phyloP scores from a whole-genome alignment of 2,113 vertebrate genomes.

The Strix uralensis region DNA sequence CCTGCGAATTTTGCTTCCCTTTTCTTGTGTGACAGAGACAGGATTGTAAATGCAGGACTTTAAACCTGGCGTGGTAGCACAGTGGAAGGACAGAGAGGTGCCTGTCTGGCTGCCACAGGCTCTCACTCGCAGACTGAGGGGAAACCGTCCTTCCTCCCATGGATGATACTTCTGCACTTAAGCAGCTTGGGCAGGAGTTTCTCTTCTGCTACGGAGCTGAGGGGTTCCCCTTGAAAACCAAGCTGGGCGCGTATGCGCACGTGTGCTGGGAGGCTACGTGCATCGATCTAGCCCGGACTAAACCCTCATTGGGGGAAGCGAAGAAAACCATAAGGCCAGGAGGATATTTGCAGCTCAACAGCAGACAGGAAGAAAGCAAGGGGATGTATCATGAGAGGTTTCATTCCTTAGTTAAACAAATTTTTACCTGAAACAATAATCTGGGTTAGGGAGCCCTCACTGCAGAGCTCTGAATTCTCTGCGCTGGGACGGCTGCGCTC shows the following conservation, averaged over 20 bases:
- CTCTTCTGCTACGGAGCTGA: rapidly evolving
- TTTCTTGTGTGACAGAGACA: background rate
- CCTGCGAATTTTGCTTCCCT: rapidly evolving
- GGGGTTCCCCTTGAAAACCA: background rate
- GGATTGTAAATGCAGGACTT: background rate
- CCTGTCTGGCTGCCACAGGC: background rate
- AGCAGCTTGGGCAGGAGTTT: background rate
- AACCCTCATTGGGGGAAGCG: background rate
- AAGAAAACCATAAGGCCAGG: background rate
- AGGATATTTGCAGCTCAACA: background rate
- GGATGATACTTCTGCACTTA: background rate
- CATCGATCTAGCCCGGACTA: background rate
- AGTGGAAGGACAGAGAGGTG: background rate
- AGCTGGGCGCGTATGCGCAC: background rate
- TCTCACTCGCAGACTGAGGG: background rate
- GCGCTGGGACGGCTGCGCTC: constrained; percentile 2
- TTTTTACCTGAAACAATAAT: background rate
- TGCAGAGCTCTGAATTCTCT: background rate
- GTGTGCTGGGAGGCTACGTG: background rate
- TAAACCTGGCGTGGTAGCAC: background rate
- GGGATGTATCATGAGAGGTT: background rate
- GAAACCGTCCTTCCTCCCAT: background rate
- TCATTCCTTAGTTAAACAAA: background rate
- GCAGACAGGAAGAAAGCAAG: background rate
- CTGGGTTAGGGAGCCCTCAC: background rate